phyloP scores from a whole-genome alignment of 2,113 vertebrate genomes.

The Cnemophilus loriae region DNA sequence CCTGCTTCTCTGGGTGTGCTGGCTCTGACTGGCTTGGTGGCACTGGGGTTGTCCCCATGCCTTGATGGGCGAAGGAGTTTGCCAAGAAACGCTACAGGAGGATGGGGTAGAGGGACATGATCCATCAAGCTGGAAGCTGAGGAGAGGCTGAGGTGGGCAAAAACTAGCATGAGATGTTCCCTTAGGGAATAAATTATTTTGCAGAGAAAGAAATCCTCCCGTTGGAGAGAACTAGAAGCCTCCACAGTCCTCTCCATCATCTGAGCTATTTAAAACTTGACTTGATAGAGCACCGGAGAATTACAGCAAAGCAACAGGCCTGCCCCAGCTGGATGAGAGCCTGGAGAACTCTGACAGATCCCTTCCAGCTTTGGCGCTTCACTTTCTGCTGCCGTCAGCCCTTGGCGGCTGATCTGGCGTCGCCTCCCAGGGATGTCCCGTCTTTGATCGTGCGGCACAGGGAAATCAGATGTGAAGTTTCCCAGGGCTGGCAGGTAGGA shows the following conservation, averaged over 20 bases:
- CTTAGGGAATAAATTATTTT: neutral
- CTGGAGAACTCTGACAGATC: neutral
- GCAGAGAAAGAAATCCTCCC: neutral
- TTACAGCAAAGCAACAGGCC: neutral
- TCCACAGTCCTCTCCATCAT: neutral
- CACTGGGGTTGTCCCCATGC: neutral
- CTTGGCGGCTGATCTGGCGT: neutral
- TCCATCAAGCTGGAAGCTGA: neutral
- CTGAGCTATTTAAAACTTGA: neutral
- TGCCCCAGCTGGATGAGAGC: constrained; percentile 12
- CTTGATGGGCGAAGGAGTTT: neutral
- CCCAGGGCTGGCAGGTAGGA: neutral
- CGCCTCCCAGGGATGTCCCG: neutral
- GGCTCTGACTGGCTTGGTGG: neutral
- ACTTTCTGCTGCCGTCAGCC: neutral
- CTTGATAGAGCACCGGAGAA: neutral
- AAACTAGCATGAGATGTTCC: neutral
- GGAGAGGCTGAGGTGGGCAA: neutral
- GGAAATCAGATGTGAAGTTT: neutral
- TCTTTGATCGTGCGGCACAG: rapidly evolving
- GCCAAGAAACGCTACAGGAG: rapidly evolving
- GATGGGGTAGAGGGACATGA: neutral
- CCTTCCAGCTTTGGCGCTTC: neutral
- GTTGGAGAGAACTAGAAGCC: neutral
- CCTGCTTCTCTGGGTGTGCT: neutral